Conservation (phyloP, 2,113 vertebrate species). For the Solenodon paradoxus region DNA sequence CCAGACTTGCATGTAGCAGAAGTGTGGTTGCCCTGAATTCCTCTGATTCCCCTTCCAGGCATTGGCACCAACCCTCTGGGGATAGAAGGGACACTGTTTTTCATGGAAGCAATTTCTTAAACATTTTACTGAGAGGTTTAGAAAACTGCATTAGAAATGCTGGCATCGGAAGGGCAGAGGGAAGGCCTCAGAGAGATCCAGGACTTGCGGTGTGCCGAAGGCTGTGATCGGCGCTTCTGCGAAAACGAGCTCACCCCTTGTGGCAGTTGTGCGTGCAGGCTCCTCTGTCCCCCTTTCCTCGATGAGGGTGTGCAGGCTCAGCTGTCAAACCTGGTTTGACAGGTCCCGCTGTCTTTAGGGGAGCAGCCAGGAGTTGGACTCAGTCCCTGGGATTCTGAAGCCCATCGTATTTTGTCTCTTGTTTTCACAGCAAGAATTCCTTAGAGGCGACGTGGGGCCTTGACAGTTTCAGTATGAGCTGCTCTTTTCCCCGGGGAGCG, state of each 20-base stretch:
- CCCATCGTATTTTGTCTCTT: background rate
- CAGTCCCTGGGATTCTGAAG: background rate
- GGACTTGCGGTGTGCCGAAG: background rate
- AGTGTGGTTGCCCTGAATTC: too few species aligned
- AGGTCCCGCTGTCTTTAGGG: too few species aligned
- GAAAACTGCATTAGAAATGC: background rate
- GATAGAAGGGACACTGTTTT: background rate
- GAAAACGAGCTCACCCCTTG: background rate
- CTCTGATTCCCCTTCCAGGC: background rate
- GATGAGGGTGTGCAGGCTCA: background rate
- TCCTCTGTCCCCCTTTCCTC: background rate
- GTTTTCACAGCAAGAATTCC: background rate
- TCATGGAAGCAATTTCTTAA: background rate
- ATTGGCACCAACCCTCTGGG: background rate
- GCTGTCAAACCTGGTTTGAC: too few species aligned
- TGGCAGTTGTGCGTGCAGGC: background rate
- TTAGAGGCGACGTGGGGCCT: background rate
- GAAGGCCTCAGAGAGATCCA: background rate
- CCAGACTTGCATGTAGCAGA: background rate
- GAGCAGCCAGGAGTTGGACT: background rate
- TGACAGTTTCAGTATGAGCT: constrained; percentile 30
- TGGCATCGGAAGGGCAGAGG: background rate
- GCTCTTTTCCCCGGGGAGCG: background rate
- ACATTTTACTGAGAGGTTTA: background rate
- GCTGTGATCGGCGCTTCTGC: background rate